Conservation (phyloP, 2,113 vertebrate genomes). For the Sphyrna mokarran region DNA sequence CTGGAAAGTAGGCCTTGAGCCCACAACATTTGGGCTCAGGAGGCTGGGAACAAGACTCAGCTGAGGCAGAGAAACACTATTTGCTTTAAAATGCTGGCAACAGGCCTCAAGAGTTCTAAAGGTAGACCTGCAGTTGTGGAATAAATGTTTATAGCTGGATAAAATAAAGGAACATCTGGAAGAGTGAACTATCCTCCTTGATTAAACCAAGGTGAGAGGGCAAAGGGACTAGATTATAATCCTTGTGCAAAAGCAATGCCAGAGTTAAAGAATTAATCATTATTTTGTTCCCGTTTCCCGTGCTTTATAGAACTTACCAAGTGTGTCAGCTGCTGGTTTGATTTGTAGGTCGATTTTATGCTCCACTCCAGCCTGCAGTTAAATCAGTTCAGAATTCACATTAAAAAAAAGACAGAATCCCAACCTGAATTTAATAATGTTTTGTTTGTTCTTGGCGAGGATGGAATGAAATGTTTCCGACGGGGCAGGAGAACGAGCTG, state of each 20-base stretch:
- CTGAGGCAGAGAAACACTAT: neutral
- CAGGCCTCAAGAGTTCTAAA: neutral
- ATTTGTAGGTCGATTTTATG: constrained; percentile 80
- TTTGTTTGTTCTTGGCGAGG: neutral
- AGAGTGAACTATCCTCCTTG: neutral
- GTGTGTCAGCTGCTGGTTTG: constrained; percentile 75
- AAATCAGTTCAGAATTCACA: constrained; percentile 28
- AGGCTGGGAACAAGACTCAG: neutral
- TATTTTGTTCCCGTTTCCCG: too few relatives aligned
- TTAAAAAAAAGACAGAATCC: neutral
- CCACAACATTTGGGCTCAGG: neutral
- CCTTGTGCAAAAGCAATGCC: neutral
- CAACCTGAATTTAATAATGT: neutral
- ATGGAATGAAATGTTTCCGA: neutral
- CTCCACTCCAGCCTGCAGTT: constrained; percentile 73
- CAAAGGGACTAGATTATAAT: neutral
- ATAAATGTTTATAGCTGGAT: too few relatives aligned
- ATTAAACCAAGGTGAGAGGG: neutral
- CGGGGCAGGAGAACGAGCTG: neutral
- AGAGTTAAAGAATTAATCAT: neutral
- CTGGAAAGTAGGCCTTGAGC: neutral
- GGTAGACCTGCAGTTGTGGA: neutral
- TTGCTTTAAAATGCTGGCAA: neutral
- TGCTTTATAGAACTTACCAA: constrained; percentile 60
- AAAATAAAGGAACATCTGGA: neutral